Conservation (phyloP, 2,113 vertebrate genomes). For the Choloepus hoffmanni region DNA sequence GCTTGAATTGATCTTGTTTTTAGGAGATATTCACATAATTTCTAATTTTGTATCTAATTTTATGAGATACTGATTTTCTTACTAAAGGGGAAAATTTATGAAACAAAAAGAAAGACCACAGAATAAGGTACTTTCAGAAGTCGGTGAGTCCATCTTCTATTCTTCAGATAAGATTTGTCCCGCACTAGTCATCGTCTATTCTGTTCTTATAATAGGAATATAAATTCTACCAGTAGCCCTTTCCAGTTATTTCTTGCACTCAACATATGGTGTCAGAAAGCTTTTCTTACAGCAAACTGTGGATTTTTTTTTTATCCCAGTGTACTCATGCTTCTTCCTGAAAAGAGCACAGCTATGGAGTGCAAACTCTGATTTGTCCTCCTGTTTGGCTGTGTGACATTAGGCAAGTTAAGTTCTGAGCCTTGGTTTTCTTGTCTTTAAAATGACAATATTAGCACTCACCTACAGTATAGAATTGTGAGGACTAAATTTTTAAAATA, state of each 20-base stretch:
- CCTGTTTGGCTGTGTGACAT: background rate
- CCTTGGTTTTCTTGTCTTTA: constrained; percentile 14
- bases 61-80: background rate
- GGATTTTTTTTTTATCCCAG: background rate
- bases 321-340: background rate
- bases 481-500: constrained; percentile 15
- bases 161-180: constrained; percentile 3
- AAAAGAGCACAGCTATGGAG: background rate
- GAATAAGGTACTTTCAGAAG: background rate
- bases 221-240: background rate
- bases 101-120: background rate
- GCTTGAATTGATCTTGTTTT: background rate
- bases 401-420: constrained; percentile 5
- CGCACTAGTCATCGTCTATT: background rate
- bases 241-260: background rate
- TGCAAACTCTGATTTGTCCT: background rate
- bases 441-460: background rate
- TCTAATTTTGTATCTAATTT: background rate
- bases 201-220: background rate
- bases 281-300: background rate
- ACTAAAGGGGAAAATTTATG: background rate
- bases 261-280: background rate
- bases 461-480: background rate
- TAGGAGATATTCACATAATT: background rate
- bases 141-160: background rate